Evolutionary conservation across 2,797 vertebrate genomes (phyloP).

Genomic region (Pseudopleuronectes americanus): DNA sequence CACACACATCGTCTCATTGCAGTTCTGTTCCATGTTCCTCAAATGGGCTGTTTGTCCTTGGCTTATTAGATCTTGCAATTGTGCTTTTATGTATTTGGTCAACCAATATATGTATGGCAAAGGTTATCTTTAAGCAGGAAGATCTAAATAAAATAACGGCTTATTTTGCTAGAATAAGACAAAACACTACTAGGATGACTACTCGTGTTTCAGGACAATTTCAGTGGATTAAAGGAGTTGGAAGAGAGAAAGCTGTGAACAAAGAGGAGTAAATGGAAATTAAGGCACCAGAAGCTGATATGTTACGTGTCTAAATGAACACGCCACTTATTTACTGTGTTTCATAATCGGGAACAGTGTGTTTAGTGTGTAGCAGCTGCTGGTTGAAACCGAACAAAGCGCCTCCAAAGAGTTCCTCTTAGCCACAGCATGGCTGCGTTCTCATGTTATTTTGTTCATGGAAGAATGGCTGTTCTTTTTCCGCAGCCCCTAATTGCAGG

Average conservation of each 20-base stretch:
- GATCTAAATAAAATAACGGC: slow-evolving; percentile 4
- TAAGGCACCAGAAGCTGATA: background rate
- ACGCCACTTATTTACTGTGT: background rate
- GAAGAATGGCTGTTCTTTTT: slow-evolving; percentile 44
- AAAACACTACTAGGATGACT: background rate
- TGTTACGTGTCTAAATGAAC: background rate
- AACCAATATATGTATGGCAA: background rate
- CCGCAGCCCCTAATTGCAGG: slow-evolving; percentile 47
- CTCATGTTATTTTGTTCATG: background rate
- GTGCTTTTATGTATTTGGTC: slow-evolving; percentile 1
- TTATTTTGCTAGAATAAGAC: background rate
- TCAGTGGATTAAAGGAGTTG: background rate
- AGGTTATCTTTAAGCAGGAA: background rate
- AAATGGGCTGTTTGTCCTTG: background rate
- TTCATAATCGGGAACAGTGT: background rate
- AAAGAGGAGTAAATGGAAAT: background rate
- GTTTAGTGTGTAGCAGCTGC: slow-evolving; percentile 18
- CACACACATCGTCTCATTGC: too few relatives aligned
- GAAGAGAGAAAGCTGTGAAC: background rate
- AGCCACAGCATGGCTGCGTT: background rate
- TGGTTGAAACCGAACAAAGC: background rate
- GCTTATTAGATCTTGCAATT: background rate
- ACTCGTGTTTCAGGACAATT: background rate
- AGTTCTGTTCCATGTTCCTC: background rate
- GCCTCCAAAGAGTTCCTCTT: slow-evolving; percentile 8